These are phyloP conservation scores for Euura lappo DNA, from an alignment of 1,140 invertebrate genomes.

Conservation along the genomic window DNA sequence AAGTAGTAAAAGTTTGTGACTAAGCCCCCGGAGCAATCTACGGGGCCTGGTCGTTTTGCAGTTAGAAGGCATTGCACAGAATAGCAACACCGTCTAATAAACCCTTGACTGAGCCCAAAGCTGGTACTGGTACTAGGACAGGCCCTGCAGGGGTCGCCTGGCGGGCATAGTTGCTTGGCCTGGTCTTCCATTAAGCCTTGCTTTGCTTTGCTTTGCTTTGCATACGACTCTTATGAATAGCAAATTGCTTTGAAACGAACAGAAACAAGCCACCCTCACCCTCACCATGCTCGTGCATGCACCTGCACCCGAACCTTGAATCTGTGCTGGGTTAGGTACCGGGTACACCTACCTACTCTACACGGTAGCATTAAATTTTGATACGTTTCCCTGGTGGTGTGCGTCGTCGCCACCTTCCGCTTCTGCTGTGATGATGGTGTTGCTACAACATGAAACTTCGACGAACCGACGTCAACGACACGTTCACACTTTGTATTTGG, in stretches of 20 bases:
- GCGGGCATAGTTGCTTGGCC: too few species aligned
- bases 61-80: neutral
- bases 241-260: conserved; percentile 5
- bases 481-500: too few species aligned
- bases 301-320: neutral
- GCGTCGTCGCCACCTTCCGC: neutral
- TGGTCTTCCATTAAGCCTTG: too few species aligned
- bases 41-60: too few species aligned
- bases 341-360: too few species aligned
- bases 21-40: too few species aligned
- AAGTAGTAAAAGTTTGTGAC: too few species aligned
- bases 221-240: conserved; percentile 7
- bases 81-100: neutral
- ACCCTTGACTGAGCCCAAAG: neutral
- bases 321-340: too few species aligned
- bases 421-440: too few species aligned
- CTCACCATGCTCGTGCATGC: neutral
- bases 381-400: neutral
- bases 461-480: too few species aligned
- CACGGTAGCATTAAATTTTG: neutral
- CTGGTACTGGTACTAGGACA: neutral
- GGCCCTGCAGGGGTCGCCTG: too few species aligned
- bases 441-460: too few species aligned
- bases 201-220: neutral
- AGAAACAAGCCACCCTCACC: neutral